These are phyloP conservation scores for Antechinus flavipes DNA, from an alignment of 2,113 vertebrate species.

Conservation along the genomic window DNA sequence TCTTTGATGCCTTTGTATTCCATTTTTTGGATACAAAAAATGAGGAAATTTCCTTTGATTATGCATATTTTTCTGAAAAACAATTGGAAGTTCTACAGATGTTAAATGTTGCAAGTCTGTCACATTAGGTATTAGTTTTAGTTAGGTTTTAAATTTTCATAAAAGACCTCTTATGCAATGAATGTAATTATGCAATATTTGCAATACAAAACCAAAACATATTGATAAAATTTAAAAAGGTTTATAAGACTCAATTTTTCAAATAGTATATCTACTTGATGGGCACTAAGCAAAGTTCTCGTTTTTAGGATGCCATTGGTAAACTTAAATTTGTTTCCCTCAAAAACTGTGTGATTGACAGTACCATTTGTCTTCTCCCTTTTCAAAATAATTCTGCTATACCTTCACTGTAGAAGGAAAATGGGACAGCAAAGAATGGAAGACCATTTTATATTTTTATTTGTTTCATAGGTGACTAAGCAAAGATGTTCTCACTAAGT, in stretches of 20 bases:
- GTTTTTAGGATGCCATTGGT: not conserved
- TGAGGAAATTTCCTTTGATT: not conserved
- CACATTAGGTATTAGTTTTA: not conserved
- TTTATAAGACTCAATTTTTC: not conserved
- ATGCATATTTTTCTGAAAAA: not conserved
- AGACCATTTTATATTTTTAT: not conserved
- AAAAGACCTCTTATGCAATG: not conserved
- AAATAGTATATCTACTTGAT: not conserved
- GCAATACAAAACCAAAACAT: not conserved
- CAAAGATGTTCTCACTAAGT: not conserved
- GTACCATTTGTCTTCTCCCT: not conserved
- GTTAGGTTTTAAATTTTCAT: not conserved
- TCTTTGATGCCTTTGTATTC: not conserved
- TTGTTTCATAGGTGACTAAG: not conserved
- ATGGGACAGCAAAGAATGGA: not conserved
- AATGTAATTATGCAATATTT: not conserved
- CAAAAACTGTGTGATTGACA: not conserved
- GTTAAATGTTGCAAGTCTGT: not conserved
- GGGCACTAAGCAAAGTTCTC: not conserved
- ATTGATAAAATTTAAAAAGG: not conserved
- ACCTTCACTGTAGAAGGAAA: not conserved
- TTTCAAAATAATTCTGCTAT: not conserved
- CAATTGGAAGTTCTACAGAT: not conserved
- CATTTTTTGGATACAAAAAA: not conserved
- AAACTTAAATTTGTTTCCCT: not conserved